Base-by-base conservation (phyloP, 2,888 invertebrate genomes). In the Drosophila gaucha region DNA sequence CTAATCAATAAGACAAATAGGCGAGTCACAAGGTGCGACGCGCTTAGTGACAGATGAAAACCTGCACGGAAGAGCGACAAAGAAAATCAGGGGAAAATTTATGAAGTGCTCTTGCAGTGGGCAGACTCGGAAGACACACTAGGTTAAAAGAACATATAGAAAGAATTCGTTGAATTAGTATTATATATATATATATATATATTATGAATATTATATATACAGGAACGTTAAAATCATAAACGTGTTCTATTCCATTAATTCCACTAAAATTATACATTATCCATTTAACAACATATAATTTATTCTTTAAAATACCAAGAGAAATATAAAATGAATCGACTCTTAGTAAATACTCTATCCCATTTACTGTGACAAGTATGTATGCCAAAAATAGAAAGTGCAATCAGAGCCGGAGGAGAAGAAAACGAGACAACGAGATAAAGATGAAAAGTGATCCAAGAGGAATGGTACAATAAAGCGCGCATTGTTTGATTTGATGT, bases 1-100 rank as follows among this genome's bases (percentile, higher is more conserved):
- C 84, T 56, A 78, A 79, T 86, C 84, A 83, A 88, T 76, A 88
- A 84, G 68, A 88, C 58, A 68, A 88, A 88, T 64, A 71, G 63
- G 46, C 62, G 38, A 69, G 51, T 82, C 75, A 78, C 87, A 70
- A 83, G 84, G 80, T 59, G 84, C 57, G 35, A 57, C 16, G 41
- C 47, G 56, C 30, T 20, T 68, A 65, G 51, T 28, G 46, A 49
- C 49, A 51, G 47, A 57, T 44, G 39, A 56, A 52, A 63, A 44
- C 47, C 43, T 28, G 12, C 8, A 16, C 28, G 16, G 16, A 43
- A 12, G 30, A 8, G 36, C 46, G 51, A 58, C 33, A 30, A 38
- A 22, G 16, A 26, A 70, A 59, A 20, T 24, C 10, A 18, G 36
- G 14, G 50, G 57, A 33, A 67, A 67, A 86, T 86, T 84, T 80